These are phyloP conservation scores for Natrix natrix DNA, from an alignment of 2,797 vertebrate genomes.

Conservation along the genomic window DNA sequence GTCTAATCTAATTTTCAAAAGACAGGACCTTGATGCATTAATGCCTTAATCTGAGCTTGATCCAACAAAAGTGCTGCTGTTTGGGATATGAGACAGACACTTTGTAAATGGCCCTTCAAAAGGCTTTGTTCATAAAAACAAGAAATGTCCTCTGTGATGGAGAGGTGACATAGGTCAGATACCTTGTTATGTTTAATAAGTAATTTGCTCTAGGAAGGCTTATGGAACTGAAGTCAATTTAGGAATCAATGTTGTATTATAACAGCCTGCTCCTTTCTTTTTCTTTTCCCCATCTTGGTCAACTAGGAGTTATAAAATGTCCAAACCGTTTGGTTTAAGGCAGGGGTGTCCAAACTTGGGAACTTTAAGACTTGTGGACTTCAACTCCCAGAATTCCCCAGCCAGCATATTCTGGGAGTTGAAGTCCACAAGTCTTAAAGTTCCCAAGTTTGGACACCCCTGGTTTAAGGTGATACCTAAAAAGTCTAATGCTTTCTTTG, in stretches of 20 bases:
- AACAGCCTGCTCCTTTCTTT: background rate
- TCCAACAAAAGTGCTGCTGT: background rate
- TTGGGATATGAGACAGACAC: background rate
- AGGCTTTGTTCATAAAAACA: background rate
- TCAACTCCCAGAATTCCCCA: too few species aligned
- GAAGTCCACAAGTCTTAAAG: too few species aligned
- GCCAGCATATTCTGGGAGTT: too few species aligned
- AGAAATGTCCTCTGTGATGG: background rate
- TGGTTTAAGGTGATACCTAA: background rate
- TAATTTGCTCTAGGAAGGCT: background rate
- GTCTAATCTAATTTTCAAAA: background rate
- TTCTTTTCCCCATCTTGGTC: background rate
- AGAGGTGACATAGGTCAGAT: background rate
- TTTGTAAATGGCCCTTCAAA: background rate
- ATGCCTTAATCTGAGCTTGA: background rate
- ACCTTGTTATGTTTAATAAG: background rate
- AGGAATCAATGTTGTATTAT: background rate
- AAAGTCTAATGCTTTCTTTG: background rate
- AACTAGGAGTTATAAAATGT: background rate
- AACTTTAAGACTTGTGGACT: too few species aligned
- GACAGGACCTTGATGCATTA: background rate
- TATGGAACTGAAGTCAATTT: background rate
- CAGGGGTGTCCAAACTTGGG: too few species aligned
- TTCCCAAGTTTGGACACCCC: too few species aligned
- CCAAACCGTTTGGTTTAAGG: background rate